These are phyloP conservation scores for Intellagama lesueurii DNA, from an alignment of 2,797 vertebrate genomes.

Conservation along the genomic window DNA sequence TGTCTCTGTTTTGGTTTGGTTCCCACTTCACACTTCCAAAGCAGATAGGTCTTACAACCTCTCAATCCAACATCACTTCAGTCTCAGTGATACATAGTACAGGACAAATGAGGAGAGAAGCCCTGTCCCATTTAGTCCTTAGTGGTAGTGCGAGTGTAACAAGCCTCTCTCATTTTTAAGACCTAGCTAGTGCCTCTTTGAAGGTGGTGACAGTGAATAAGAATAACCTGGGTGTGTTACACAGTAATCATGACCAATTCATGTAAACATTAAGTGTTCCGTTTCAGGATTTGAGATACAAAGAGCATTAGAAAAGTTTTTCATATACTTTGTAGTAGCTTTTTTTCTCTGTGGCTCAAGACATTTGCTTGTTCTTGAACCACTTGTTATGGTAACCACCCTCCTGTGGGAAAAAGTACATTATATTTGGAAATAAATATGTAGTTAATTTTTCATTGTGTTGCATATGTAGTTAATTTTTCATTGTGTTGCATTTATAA, in stretches of 20 bases:
- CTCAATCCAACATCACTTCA: not conserved
- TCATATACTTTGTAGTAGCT: not conserved
- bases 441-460: not conserved
- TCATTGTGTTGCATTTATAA: not conserved
- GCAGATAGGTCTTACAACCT: not conserved
- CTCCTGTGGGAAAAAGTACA: not conserved
- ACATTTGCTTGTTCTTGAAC: not conserved
- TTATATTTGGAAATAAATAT: not conserved
- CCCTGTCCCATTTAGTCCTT: not conserved
- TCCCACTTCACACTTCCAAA: not conserved
- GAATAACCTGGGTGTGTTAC: not conserved
- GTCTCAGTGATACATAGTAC: too few relatives aligned
- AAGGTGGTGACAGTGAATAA: not conserved
- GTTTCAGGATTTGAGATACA: conserved; percentile 8
- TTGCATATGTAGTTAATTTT: not conserved
- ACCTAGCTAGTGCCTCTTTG: not conserved
- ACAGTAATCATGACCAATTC: not conserved
- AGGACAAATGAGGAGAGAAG: not conserved
- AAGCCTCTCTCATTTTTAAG: not conserved
- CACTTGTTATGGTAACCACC: not conserved
- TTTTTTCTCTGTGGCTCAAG: not conserved
- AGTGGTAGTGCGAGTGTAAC: not conserved
- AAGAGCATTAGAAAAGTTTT: not conserved
- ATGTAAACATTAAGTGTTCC: not conserved
- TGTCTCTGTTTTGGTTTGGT: too few relatives aligned